Conservation (phyloP, 30 jellyfish, hydroid and myxozoan species). For the Phacellophora camtschatica region DNA sequence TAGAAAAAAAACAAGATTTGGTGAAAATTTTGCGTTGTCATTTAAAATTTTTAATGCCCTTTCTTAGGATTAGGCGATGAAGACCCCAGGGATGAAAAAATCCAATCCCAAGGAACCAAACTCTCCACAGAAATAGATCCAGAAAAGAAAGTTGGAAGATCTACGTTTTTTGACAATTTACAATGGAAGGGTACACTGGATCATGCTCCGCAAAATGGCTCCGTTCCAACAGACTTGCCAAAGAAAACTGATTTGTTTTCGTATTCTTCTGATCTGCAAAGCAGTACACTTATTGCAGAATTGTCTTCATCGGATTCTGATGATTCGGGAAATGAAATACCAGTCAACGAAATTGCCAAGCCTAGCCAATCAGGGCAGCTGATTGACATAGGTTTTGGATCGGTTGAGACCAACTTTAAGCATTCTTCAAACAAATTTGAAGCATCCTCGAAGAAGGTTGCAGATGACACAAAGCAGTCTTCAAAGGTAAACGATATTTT, state of each 20-base stretch:
- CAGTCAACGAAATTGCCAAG: background rate
- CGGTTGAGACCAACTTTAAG: background rate
- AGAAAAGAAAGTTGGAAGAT: slow-evolving; percentile 43
- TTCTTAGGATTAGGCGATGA: slow-evolving; percentile 19
- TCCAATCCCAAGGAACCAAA: too few relatives aligned
- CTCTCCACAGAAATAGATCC: slow-evolving; percentile 8
- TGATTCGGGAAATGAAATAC: background rate
- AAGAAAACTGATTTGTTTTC: background rate
- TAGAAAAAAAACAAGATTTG: too few relatives aligned
- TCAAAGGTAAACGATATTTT: background rate
- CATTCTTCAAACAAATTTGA: background rate
- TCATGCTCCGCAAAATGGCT: background rate
- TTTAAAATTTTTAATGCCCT: too few relatives aligned
- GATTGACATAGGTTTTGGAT: slow-evolving; percentile 31
- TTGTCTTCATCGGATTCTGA: background rate
- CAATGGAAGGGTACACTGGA: background rate
- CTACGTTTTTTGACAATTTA: slow-evolving; percentile 42
- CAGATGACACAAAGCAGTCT: background rate
- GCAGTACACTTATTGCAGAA: background rate
- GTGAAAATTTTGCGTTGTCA: too few relatives aligned
- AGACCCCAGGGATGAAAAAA: background rate
- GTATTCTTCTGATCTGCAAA: background rate
- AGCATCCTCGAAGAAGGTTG: background rate
- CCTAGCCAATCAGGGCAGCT: background rate
- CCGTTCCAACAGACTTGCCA: background rate